phyloP scores from a whole-genome alignment of 1,140 invertebrate genomes.

The Uloborus diversus region DNA sequence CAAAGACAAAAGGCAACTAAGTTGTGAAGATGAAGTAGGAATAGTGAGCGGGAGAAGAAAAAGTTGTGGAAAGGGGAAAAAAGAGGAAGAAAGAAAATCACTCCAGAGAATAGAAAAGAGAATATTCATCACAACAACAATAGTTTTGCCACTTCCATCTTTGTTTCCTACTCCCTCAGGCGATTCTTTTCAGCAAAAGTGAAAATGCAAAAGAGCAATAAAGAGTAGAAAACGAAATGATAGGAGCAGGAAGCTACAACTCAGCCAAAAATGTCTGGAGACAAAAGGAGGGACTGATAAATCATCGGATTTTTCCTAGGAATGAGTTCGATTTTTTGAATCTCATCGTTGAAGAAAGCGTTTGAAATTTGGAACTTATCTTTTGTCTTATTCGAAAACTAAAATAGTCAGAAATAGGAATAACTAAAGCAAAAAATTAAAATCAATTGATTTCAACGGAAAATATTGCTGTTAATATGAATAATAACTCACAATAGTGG shows the following conservation, averaged over 20 bases:
- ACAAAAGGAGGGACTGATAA: slow-evolving; percentile 43
- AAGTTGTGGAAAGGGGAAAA: not conserved
- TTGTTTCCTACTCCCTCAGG: not conserved
- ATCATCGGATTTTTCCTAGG: slow-evolving; percentile 17
- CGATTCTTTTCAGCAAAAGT: not conserved
- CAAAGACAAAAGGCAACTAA: not conserved
- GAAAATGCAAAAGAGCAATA: not conserved
- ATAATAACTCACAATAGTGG: too few species aligned
- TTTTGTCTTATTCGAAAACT: too few species aligned
- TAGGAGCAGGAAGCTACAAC: not conserved
- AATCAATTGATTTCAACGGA: too few species aligned
- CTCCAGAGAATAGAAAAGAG: slow-evolving; percentile 46
- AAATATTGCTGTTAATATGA: too few species aligned
- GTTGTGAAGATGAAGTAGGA: not conserved
- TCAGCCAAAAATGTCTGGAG: not conserved
- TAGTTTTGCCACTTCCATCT: slow-evolving; percentile 38
- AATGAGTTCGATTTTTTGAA: not conserved
- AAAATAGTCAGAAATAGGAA: too few species aligned
- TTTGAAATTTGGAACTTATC: too few species aligned
- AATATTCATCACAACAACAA: slow-evolving; percentile 54
- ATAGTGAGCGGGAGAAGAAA: not conserved
- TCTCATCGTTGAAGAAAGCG: too few species aligned
- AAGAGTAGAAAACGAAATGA: not conserved
- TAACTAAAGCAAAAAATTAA: too few species aligned
- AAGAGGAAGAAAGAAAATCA: slow-evolving; percentile 16